A percentile compares a stretch with the other conserved stretches of the same genome.
Evolutionary conservation across 37 sponge, comb jelly and placozoan genomes (phyloP).

Genomic region (Bolinopsis microptera): DNA sequence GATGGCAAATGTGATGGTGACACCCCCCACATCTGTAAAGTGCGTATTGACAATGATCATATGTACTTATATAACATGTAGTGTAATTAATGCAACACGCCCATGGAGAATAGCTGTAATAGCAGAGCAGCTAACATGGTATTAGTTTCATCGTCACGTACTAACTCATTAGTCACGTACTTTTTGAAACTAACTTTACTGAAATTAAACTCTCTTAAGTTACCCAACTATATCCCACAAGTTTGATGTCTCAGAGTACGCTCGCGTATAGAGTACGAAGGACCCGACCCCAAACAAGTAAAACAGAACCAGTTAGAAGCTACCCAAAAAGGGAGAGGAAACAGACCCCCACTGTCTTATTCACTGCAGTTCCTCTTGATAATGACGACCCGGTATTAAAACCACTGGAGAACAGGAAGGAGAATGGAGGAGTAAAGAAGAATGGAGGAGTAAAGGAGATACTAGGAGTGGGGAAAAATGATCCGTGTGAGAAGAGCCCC

Average conservation of each 20-base stretch:
- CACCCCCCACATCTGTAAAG: no score
- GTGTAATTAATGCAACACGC: no score
- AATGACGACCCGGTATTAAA: background rate
- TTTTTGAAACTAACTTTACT: no score
- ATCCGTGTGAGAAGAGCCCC: conserved; percentile 5
- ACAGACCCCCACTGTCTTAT: background rate
- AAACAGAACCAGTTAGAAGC: background rate
- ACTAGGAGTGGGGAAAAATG: background rate
- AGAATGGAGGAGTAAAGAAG: background rate
- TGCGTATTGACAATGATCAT: no score
- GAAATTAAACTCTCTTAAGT: no score
- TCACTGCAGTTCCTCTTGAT: conserved; percentile 2
- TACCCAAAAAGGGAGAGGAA: background rate
- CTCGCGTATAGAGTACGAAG: conserved; percentile 28
- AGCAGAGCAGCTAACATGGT: no score
- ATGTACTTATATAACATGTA: no score
- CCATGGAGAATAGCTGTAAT: no score
- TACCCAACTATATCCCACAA: background rate
- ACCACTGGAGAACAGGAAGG: background rate
- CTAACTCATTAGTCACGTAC: no score
- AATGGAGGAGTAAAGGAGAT: background rate
- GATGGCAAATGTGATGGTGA: no score
- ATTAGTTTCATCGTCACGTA: no score
- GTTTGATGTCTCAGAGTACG: conserved; percentile 36
- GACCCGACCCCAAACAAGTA: conserved; percentile 9